Conservation (phyloP, 2,888 invertebrate genomes). For the Ectemnius cavifrons region DNA sequence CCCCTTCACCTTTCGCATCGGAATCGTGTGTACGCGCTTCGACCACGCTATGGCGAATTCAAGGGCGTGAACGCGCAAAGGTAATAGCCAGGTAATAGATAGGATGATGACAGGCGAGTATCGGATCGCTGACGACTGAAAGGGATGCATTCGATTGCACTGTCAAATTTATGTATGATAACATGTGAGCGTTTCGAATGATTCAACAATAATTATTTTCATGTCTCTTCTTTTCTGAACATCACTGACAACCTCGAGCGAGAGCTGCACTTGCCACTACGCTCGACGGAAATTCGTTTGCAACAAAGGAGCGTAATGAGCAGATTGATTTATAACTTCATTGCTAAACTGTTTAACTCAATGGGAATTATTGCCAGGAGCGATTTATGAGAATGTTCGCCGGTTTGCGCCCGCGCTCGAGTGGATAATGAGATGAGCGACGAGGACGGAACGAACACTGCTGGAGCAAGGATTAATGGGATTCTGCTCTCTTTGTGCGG, state of each 20-base stretch:
- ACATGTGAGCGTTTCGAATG: background rate
- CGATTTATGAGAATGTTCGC: background rate
- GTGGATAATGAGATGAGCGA: constrained; percentile 11
- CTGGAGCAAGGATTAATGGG: background rate
- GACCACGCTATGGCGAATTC: constrained; percentile 40
- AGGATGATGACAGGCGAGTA: constrained; percentile 70
- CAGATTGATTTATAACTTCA: constrained; percentile 5
- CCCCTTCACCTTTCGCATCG: background rate
- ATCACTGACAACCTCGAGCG: no score
- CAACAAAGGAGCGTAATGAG: no score
- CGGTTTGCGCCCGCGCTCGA: background rate
- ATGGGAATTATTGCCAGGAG: background rate
- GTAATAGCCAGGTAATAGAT: constrained; percentile 72
- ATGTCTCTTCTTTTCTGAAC: no score
- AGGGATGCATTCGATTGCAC: constrained; percentile 37
- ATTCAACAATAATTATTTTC: no score
- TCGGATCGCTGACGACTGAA: constrained; percentile 46
- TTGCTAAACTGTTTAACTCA: background rate
- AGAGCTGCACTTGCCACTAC: no score
- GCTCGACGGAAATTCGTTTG: no score
- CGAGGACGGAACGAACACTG: constrained; percentile 1
- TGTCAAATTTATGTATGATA: background rate
- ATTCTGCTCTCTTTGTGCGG: background rate
- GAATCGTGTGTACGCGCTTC: background rate
- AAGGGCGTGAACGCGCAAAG: constrained; percentile 56